Evolutionary conservation across 2,888 invertebrate genomes (phyloP).

Genomic region (Drosophila flavopinicola): DNA sequence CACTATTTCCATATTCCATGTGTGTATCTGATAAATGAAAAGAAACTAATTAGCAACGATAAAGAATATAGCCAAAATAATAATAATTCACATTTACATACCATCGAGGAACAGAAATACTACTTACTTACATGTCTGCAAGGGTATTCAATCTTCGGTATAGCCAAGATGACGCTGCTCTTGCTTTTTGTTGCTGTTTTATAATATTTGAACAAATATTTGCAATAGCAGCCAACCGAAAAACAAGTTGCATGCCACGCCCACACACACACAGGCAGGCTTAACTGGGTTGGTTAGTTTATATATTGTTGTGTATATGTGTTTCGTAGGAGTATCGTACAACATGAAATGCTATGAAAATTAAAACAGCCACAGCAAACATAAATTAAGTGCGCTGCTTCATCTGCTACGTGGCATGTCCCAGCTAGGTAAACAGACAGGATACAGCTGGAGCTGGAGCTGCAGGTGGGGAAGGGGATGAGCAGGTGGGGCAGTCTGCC

Average conservation of each 20-base stretch:
- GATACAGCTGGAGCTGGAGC: not conserved
- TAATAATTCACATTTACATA: too few relatives aligned
- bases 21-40: too few relatives aligned
- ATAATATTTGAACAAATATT: conserved; percentile 21
- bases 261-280: not conserved
- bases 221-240: conserved; percentile 12
- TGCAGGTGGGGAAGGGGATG: not conserved
- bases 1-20: too few relatives aligned
- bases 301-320: not conserved
- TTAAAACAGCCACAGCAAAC: conserved; percentile 46
- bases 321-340: conserved; percentile 31
- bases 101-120: too few relatives aligned
- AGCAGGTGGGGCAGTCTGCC: too few relatives aligned
- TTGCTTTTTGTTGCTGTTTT: too few relatives aligned
- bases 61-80: too few relatives aligned
- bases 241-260: conserved; percentile 13
- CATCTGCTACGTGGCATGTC: conserved; percentile 38
- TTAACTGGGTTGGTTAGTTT: too few relatives aligned
- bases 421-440: conserved; percentile 34
- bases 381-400: conserved; percentile 49
- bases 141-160: too few relatives aligned
- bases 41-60: too few relatives aligned
- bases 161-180: too few relatives aligned
- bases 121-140: too few relatives aligned
- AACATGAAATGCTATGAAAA: conserved; percentile 48